Conservation (phyloP, 2,797 vertebrate genomes). For the Fistularia tabacaria region DNA sequence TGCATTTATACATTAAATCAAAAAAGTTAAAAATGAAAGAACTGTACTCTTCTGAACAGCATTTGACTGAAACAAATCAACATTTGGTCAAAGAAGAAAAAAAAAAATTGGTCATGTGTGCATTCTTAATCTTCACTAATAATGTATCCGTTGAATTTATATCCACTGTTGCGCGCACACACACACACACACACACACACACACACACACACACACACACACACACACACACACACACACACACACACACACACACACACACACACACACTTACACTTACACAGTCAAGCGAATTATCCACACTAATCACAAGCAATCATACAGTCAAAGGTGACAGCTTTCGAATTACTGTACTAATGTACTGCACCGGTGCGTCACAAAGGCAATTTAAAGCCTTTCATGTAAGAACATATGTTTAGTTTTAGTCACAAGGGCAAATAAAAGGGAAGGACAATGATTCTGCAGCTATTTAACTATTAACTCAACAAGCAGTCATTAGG, state of each 20-base stretch:
- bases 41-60: constrained; percentile 39
- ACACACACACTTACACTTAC: too few species aligned
- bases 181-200: too few species aligned
- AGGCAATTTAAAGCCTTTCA: constrained; percentile 60
- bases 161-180: too few species aligned
- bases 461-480: constrained; percentile 66
- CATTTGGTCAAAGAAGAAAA: constrained; percentile 28
- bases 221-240: too few species aligned
- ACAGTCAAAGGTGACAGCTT: constrained; percentile 3
- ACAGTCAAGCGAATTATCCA: too few species aligned
- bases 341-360: constrained; percentile 10
- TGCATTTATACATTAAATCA: constrained; percentile 60
- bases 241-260: too few species aligned
- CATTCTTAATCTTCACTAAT: constrained; percentile 7
- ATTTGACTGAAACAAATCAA: constrained; percentile 35
- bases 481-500: constrained; percentile 68
- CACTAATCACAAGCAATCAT: neutral
- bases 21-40: constrained; percentile 53
- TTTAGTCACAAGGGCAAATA: constrained; percentile 52
- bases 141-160: constrained; percentile 6
- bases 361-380: constrained; percentile 41
- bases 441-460: constrained; percentile 51
- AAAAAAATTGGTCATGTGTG: constrained; percentile 8
- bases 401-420: constrained; percentile 63
- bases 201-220: too few species aligned